phyloP scores from a whole-genome alignment of 2,888 invertebrate species.

The Hydropsyche betteni region DNA sequence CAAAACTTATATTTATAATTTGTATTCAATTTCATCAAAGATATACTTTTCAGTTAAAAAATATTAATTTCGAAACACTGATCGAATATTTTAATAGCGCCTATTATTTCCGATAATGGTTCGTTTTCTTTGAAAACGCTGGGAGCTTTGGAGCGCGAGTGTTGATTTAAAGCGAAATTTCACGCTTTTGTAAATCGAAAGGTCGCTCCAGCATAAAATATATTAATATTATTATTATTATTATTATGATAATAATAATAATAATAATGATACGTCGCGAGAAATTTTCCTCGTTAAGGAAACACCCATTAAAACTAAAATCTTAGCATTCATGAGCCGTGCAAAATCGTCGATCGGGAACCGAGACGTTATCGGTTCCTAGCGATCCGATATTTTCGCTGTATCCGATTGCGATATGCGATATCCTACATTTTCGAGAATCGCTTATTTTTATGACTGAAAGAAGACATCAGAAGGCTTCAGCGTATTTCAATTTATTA shows the following conservation, averaged over 20 bases:
- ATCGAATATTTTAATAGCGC: slow-evolving; percentile 38
- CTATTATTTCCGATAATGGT: no score
- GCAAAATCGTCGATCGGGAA: no score
- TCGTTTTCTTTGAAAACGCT: neutral
- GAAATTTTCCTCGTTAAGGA: slow-evolving; percentile 12
- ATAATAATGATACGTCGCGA: slow-evolving; percentile 3
- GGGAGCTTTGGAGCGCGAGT: slow-evolving; percentile 6
- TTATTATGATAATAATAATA: neutral
- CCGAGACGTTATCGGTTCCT: no score
- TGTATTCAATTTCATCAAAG: neutral
- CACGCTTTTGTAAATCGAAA: slow-evolving; percentile 19
- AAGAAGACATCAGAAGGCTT: no score
- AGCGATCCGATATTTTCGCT: no score
- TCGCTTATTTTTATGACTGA: no score
- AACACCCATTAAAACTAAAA: slow-evolving; percentile 11
- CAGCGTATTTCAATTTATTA: no score
- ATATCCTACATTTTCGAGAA: no score
- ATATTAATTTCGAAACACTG: slow-evolving; percentile 39
- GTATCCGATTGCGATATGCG: no score
- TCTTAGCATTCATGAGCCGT: neutral
- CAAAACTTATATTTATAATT: no score
- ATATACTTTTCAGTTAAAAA: slow-evolving; percentile 32
- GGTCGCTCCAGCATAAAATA: neutral
- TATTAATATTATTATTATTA: no score
- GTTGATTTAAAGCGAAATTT: slow-evolving; percentile 4